Evolutionary conservation across 2,888 invertebrate genomes (phyloP).

Genomic region (Sarcophaga carnaria): DNA sequence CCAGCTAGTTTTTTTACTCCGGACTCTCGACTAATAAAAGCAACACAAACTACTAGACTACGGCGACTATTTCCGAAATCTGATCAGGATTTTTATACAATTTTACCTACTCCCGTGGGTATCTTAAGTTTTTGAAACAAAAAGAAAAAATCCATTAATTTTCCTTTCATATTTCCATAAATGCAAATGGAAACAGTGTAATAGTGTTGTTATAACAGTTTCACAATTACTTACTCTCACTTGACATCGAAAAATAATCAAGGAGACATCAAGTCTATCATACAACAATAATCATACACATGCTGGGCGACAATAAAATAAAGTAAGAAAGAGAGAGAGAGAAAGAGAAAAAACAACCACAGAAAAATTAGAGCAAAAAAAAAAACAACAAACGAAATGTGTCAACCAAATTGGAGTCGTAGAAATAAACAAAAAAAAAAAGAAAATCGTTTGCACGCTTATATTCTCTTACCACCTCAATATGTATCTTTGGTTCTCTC

Average conservation of each 20-base stretch:
- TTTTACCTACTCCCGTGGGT: too few relatives aligned
- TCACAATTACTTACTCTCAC: constrained; percentile 26
- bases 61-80: too few relatives aligned
- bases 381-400: constrained; percentile 13
- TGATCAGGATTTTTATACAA: too few relatives aligned
- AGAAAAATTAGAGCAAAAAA: background rate
- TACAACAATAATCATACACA: constrained; percentile 11
- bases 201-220: constrained; percentile 11
- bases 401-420: background rate
- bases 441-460: background rate
- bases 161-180: too few relatives aligned
- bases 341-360: too few relatives aligned
- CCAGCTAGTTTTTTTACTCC: too few relatives aligned
- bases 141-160: too few relatives aligned
- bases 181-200: constrained; percentile 34
- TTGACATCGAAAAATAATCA: constrained; percentile 42
- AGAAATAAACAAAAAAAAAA: constrained; percentile 25
- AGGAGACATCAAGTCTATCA: constrained; percentile 61
- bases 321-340: background rate
- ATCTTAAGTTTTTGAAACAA: too few relatives aligned
- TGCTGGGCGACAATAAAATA: constrained; percentile 21
- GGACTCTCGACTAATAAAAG: too few relatives aligned
- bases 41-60: too few relatives aligned
- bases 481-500: too few relatives aligned
- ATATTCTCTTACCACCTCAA: too few relatives aligned